Conservation (phyloP, 2,113 vertebrate genomes). For the Pelobates fuscus region DNA sequence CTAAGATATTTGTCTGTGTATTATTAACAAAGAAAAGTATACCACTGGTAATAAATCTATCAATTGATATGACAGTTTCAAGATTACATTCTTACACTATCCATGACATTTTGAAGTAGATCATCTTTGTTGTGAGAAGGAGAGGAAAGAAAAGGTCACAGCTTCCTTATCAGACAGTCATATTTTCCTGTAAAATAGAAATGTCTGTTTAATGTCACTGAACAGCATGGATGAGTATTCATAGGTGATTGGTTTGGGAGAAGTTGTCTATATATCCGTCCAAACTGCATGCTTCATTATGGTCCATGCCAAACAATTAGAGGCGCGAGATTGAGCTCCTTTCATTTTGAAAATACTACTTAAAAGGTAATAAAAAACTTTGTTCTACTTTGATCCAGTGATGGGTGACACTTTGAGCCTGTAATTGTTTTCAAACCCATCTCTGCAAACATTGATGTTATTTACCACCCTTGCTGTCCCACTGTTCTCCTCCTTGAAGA, state of each 20-base stretch:
- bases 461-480: no score
- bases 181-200: constrained; percentile 68
- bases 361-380: no score
- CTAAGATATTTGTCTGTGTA: constrained; percentile 15
- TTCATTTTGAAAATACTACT: no score
- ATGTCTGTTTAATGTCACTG: constrained; percentile 72
- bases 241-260: constrained; percentile 50
- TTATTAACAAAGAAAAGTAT: constrained; percentile 45
- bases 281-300: constrained; percentile 50
- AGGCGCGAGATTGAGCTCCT: background rate
- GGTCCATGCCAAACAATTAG: constrained; percentile 16
- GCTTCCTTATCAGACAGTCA: constrained; percentile 66
- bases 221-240: constrained; percentile 64
- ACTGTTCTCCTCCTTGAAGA: no score
- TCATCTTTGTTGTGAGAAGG: constrained; percentile 61
- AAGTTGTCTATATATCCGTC: constrained; percentile 56
- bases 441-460: no score
- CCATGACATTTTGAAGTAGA: constrained; percentile 68
- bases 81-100: constrained; percentile 64
- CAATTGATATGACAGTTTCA: constrained; percentile 60
- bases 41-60: constrained; percentile 60
- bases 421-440: no score
- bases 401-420: no score
- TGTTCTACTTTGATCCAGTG: no score
- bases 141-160: constrained; percentile 65